Percentiles rank a stretch among this genome's conserved stretches.
phyloP scores from a whole-genome alignment of 1,140 invertebrate genomes.

The Drosophila miranda region DNA sequence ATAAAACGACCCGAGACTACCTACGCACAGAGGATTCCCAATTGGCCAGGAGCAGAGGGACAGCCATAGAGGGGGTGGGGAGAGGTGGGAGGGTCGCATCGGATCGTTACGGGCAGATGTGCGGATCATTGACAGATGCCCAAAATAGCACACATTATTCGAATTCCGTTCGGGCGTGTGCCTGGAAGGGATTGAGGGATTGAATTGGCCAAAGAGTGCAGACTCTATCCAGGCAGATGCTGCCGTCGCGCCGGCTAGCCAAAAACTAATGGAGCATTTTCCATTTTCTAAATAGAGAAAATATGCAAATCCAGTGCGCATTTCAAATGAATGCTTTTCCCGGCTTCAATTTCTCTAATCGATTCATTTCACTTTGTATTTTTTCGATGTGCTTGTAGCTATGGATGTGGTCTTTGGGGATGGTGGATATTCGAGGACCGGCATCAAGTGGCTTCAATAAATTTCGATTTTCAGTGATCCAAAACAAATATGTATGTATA shows the following conservation, averaged over 20 bases:
- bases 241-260: neutral
- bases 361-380: slow-evolving; percentile 45
- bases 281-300: slow-evolving; percentile 7
- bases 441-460: slow-evolving; percentile 45
- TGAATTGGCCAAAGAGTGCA: slow-evolving; percentile 6
- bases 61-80: neutral
- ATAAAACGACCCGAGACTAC: slow-evolving; percentile 47
- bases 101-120: slow-evolving; percentile 18
- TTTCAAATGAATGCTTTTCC: slow-evolving; percentile 8
- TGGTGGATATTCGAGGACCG: neutral
- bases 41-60: slow-evolving; percentile 31
- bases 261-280: slow-evolving; percentile 29
- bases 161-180: slow-evolving; percentile 27
- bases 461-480: slow-evolving; percentile 43
- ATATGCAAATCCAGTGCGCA: slow-evolving; percentile 34
- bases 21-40: slow-evolving; percentile 45
- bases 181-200: slow-evolving; percentile 21
- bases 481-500: slow-evolving; percentile 17
- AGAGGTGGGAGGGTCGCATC: slow-evolving; percentile 6
- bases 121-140: slow-evolving; percentile 44
- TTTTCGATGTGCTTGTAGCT: slow-evolving; percentile 7
- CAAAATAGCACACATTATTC: slow-evolving; percentile 51
- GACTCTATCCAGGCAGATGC: slow-evolving; percentile 24
- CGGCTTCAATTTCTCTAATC: slow-evolving; percentile 40
- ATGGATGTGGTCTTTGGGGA: too few species aligned